Evolutionary conservation across 2,113 vertebrate genomes (phyloP).

Genomic region (Calidris pygmaea): DNA sequence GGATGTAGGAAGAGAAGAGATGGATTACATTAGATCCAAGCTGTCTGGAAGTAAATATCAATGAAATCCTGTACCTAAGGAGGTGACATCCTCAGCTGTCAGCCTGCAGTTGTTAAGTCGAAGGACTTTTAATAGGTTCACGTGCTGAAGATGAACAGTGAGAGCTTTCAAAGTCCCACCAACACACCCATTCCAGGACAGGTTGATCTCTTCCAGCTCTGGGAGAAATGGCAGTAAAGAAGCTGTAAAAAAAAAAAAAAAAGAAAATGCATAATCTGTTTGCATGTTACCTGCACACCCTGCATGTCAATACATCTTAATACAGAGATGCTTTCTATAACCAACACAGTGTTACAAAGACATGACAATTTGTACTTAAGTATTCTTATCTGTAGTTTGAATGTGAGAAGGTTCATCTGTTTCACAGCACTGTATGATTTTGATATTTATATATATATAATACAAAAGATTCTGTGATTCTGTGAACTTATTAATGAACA

Average conservation of each 20-base stretch:
- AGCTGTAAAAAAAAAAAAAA: not conserved
- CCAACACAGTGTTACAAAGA: not conserved
- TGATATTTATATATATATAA: not conserved
- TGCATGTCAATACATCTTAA: not conserved
- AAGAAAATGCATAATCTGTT: not conserved
- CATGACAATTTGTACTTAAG: not conserved
- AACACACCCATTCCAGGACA: slow-evolving; percentile 88
- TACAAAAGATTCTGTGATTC: not conserved
- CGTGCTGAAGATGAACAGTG: slow-evolving; percentile 76
- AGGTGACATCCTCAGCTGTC: slow-evolving; percentile 74
- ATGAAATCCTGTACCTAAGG: slow-evolving; percentile 76
- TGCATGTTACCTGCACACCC: not conserved
- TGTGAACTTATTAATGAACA: not conserved
- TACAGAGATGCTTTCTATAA: not conserved
- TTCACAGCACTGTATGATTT: not conserved
- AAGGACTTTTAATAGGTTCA: slow-evolving; percentile 76
- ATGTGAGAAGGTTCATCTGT: not conserved
- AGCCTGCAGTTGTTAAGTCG: slow-evolving; percentile 83
- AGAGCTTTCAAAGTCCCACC: slow-evolving; percentile 77
- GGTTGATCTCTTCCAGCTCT: slow-evolving; percentile 82
- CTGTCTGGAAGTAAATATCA: not conserved
- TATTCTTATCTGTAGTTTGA: not conserved
- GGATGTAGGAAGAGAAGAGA: not conserved
- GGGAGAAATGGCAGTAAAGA: slow-evolving; percentile 74
- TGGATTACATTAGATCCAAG: not conserved